Conservation (phyloP, 1,140 invertebrate genomes). For the Matsumurasca onukii region DNA sequence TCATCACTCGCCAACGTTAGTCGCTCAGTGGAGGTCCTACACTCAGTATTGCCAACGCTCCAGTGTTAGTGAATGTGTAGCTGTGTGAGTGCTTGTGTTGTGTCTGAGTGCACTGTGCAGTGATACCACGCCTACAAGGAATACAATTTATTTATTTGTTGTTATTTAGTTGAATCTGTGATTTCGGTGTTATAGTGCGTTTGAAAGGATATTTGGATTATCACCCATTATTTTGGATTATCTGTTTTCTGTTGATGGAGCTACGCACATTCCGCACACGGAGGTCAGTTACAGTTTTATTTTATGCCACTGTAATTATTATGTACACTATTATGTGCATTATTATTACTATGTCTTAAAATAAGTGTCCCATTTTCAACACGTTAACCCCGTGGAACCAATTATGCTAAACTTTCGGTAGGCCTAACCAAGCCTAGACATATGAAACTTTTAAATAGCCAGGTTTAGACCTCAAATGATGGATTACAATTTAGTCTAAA, state of each 20-base stretch:
- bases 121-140: not conserved
- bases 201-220: slow-evolving; percentile 19
- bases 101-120: slow-evolving; percentile 14
- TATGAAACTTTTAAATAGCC: too few species aligned
- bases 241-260: slow-evolving; percentile 28
- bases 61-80: slow-evolving; percentile 20
- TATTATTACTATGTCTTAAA: too few species aligned
- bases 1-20: too few species aligned
- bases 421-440: too few species aligned
- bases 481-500: too few species aligned
- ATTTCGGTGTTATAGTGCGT: slow-evolving; percentile 10
- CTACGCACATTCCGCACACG: slow-evolving; percentile 26
- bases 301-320: too few species aligned
- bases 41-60: not conserved
- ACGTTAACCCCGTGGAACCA: too few species aligned
- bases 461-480: too few species aligned
- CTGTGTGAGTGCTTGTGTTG: slow-evolving; percentile 26
- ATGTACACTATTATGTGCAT: too few species aligned
- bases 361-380: too few species aligned
- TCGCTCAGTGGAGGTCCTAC: slow-evolving; percentile 23
- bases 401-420: too few species aligned
- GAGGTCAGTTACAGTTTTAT: slow-evolving; percentile 22
- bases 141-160: slow-evolving; percentile 6
- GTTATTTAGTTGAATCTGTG: slow-evolving; percentile 7
- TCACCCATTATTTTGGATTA: slow-evolving; percentile 27